Base-by-base conservation (phyloP, 2,797 vertebrate genomes). In the Rousettus madagascariensis region DNA sequence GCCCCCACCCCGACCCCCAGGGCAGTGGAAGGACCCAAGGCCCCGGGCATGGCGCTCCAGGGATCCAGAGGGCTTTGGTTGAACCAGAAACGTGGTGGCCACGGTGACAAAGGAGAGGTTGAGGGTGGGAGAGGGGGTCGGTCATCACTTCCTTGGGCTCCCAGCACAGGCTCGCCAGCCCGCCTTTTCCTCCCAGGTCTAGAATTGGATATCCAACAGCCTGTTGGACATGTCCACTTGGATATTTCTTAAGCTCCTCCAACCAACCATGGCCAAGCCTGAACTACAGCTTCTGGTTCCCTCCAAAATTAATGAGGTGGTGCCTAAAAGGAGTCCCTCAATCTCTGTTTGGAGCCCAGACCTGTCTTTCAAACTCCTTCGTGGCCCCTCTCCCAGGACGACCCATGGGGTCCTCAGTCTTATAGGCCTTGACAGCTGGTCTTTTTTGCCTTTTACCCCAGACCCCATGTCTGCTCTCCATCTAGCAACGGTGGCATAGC, bases 41-140 rank as follows among this genome's bases (percentile, higher is more conserved):
- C 19, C 0, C 43, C 59, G 2, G 55, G n/a, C 78, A 85, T 41
- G 69, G 28, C 51, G 15, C 26, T 46, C 53, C 38, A 88, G 20
- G 33, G 38, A 57, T 38, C 8, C 22, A n/a, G 5, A 82, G 59
- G 36, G 53, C 17, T 83, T 71, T 53, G 30, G 41, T 43, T 28
- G 57, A 92, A 85, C 11, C 49, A 33, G 43, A 96, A 72, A 66
- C 12, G 66, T 77, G 19, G 66, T 74, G 87, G 22, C 38, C 10
- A 0, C 24, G 17, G 65, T 28, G 51, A 17, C 55, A 43, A 72
- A 82, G 77, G 66, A 65, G 51, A 30, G 3, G 19, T 9, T 43
- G 12, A 68, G 17, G 26, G 38, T 24, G 20, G 30, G 19, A 19
- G 33, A 72, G 65, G 17, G 55, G 33, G 22, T 13, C 0, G 0